A percentile compares a stretch with the other conserved stretches of the same genome.
Conservation (phyloP, 2,888 invertebrate genomes). For the Hypercompe scribonia region DNA sequence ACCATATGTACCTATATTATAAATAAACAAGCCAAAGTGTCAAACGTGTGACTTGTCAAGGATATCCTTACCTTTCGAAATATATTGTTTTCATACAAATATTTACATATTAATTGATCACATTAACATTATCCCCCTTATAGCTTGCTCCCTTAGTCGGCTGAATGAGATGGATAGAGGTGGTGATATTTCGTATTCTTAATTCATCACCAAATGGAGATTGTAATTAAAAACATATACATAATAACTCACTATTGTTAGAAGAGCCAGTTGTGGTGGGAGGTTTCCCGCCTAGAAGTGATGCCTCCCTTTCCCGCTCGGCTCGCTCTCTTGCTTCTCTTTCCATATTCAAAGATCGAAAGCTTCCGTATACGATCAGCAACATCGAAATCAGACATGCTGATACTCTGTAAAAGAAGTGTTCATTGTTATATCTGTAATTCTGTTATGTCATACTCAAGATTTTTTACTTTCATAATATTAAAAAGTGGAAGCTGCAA, state of each 20-base stretch:
- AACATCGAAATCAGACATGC: slow-evolving; percentile 99
- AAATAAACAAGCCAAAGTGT: no score
- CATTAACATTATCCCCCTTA: no score
- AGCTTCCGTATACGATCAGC: slow-evolving; percentile 98
- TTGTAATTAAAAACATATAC: background rate
- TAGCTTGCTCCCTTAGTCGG: no score
- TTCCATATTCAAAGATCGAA: slow-evolving; percentile 98
- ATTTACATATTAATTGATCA: no score
- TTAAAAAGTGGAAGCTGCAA: background rate
- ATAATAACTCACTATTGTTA: slow-evolving; percentile 67
- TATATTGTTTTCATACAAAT: no score
- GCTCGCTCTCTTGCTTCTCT: slow-evolving; percentile 95
- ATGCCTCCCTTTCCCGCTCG: slow-evolving; percentile 90
- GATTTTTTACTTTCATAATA: background rate
- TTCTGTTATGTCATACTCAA: background rate
- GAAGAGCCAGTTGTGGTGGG: slow-evolving; percentile 72
- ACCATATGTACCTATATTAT: no score
- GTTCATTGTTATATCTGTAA: background rate
- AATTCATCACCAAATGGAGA: no score
- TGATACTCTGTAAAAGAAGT: slow-evolving; percentile 89
- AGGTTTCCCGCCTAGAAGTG: slow-evolving; percentile 85
- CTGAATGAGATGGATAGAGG: no score
- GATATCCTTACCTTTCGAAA: no score
- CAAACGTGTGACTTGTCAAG: no score
- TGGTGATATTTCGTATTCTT: no score